Evolutionary conservation across 2,888 invertebrate species (phyloP).

Genomic region (Troilus luridus): DNA sequence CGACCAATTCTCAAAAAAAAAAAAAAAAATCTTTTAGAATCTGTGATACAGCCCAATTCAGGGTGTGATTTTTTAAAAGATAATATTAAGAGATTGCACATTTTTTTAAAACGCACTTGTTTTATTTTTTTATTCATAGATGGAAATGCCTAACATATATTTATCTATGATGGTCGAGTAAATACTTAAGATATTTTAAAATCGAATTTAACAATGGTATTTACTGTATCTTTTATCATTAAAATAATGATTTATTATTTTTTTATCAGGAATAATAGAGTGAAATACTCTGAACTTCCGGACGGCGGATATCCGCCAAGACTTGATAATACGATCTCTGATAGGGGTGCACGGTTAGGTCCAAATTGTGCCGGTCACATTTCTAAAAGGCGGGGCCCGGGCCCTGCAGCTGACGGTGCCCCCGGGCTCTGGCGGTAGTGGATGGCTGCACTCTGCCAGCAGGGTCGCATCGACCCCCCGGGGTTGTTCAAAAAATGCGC

Average conservation of each 20-base stretch:
- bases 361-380: constrained; percentile 50
- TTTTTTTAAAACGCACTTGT: constrained; percentile 59
- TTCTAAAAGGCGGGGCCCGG: constrained; percentile 44
- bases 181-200: constrained; percentile 56
- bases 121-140: constrained; percentile 59
- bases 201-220: constrained; percentile 53
- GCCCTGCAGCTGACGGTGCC: constrained; percentile 67
- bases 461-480: constrained; percentile 65
- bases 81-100: constrained; percentile 61
- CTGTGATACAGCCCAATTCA: constrained; percentile 62
- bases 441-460: constrained; percentile 77
- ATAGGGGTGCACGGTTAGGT: constrained; percentile 56
- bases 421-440: constrained; percentile 73
- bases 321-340: constrained; percentile 44
- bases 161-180: constrained; percentile 37
- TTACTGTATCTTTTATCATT: constrained; percentile 64
- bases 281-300: not conserved
- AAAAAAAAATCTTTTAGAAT: constrained; percentile 55
- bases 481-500: constrained; percentile 65
- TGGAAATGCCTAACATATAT: constrained; percentile 53
- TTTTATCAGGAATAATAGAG: constrained; percentile 12
- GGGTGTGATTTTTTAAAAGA: constrained; percentile 25
- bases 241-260: constrained; percentile 22
- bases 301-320: constrained; percentile 55
- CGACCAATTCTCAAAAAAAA: constrained; percentile 53